Evolutionary conservation across 2,113 vertebrate species (phyloP).

Genomic region (Stegastes partitus): DNA sequence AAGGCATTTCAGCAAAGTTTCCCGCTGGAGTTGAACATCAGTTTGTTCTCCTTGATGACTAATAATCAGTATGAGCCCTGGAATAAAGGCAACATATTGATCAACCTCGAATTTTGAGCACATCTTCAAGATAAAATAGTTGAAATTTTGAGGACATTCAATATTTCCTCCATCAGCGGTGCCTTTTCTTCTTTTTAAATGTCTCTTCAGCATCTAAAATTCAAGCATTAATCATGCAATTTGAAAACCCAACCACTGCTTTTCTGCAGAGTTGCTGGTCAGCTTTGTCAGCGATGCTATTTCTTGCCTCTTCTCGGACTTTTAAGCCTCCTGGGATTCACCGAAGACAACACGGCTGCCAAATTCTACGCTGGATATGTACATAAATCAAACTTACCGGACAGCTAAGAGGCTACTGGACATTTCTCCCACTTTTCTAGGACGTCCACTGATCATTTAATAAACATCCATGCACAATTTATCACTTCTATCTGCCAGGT

Average conservation of each 20-base stretch:
- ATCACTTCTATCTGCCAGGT: constrained; percentile 54
- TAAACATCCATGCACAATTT: constrained; percentile 53
- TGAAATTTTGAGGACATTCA: too few species aligned
- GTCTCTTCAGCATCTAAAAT: background rate
- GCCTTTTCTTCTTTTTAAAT: too few species aligned
- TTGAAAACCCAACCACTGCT: background rate
- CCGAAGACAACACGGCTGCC: background rate
- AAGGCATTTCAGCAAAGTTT: too few species aligned
- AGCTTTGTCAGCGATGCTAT: background rate
- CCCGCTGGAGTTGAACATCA: too few species aligned
- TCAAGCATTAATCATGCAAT: background rate
- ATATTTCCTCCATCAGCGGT: too few species aligned
- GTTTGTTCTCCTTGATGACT: too few species aligned
- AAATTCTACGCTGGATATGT: background rate
- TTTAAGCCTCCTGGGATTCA: background rate
- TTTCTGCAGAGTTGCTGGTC: background rate
- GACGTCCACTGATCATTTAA: constrained; percentile 55
- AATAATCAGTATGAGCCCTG: too few species aligned
- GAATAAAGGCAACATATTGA: too few species aligned
- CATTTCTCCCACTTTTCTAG: constrained; percentile 41
- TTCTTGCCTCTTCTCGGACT: constrained; percentile 1
- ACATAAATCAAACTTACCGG: constrained; percentile 25
- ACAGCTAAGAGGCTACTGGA: background rate
- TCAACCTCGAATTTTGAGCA: too few species aligned
- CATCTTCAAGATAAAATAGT: too few species aligned